phyloP scores from a whole-genome alignment of 2,113 vertebrate genomes.

The Notothenia rossii region DNA sequence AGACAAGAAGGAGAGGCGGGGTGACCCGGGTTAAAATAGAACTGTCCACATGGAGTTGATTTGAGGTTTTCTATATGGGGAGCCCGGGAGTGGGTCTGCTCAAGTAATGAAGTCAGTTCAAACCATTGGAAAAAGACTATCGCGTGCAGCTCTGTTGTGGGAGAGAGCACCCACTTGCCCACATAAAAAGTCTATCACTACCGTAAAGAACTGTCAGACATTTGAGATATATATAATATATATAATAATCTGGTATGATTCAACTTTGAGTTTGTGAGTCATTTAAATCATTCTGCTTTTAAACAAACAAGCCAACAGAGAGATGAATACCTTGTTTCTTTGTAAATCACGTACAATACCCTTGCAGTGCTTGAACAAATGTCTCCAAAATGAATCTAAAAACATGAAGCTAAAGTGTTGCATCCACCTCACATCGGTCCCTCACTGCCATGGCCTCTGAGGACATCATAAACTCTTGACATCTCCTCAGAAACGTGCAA shows the following conservation, averaged over 20 bases:
- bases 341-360: constrained; percentile 13
- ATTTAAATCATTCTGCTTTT: constrained; percentile 11
- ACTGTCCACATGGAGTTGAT: constrained; percentile 82
- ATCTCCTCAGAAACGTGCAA: constrained; percentile 44
- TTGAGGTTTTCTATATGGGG: constrained; percentile 82
- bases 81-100: constrained; percentile 61
- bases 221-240: no score
- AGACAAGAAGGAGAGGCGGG: constrained; percentile 68
- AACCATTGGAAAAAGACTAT: constrained; percentile 63
- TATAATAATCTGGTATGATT: constrained; percentile 15
- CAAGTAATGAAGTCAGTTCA: constrained; percentile 59
- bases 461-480: constrained; percentile 53
- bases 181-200: constrained; percentile 64
- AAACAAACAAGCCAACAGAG: background rate
- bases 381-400: background rate
- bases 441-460: constrained; percentile 22
- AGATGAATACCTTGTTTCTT: background rate
- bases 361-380: background rate
- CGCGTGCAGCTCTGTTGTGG: constrained; percentile 58
- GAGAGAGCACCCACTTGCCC: constrained; percentile 51
- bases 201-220: constrained; percentile 25
- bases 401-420: constrained; percentile 19
- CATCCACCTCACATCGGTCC: constrained; percentile 49
- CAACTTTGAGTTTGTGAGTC: background rate
- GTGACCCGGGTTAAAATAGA: constrained; percentile 77